Evolutionary conservation across 2,113 vertebrate genomes (phyloP).

Genomic region (Menidia beryllina): DNA sequence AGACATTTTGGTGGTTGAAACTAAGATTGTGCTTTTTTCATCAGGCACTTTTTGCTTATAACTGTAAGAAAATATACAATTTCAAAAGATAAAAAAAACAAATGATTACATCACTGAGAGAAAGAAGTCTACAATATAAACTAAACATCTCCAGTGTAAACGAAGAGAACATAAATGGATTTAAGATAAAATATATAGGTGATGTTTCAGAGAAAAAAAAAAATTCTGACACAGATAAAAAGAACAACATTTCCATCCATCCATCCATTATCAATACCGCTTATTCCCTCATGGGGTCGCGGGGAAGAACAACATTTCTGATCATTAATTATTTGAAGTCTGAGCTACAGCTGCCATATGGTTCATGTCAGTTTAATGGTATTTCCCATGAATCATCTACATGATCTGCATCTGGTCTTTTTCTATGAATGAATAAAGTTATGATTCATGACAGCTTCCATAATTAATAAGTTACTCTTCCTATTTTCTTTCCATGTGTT

Average conservation of each 20-base stretch:
- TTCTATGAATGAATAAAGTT: constrained; percentile 49
- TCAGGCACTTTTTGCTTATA: too few species aligned
- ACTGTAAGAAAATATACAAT: too few species aligned
- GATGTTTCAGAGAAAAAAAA: constrained; percentile 29
- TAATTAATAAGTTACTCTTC: constrained; percentile 37
- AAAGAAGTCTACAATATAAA: too few species aligned
- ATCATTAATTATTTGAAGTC: constrained; percentile 43
- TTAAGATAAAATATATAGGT: neutral
- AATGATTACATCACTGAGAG: too few species aligned
- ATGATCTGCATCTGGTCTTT: constrained; percentile 8
- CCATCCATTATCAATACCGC: too few species aligned
- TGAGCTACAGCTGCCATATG: constrained; percentile 42
- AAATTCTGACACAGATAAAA: too few species aligned
- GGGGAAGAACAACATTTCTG: constrained; percentile 19
- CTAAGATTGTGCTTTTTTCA: too few species aligned
- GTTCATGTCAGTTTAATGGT: constrained; percentile 27
- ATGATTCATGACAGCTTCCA: constrained; percentile 16
- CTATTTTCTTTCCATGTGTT: neutral
- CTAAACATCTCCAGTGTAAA: neutral
- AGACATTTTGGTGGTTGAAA: too few species aligned
- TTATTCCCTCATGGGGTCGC: too few species aligned
- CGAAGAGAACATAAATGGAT: neutral
- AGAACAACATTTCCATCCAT: too few species aligned
- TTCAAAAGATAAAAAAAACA: too few species aligned
- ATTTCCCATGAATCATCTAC: constrained; percentile 41